Conservation (phyloP, 2,113 vertebrate species). For the Rynchops niger region DNA sequence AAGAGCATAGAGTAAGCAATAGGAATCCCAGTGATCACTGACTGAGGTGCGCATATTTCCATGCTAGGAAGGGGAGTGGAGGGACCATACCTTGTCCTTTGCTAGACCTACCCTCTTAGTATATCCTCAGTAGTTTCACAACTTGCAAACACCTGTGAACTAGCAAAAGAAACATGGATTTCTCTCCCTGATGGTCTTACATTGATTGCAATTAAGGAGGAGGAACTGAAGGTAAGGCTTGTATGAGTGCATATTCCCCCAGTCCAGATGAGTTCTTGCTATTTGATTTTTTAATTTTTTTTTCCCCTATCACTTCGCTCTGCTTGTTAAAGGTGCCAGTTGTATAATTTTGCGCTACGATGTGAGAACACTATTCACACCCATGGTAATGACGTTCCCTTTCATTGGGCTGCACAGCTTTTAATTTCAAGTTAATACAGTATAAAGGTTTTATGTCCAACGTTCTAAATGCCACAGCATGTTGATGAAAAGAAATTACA, state of each 20-base stretch:
- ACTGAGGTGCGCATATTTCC: neutral
- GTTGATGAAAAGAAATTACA: constrained; percentile 73
- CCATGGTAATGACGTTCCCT: neutral
- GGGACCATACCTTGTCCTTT: neutral
- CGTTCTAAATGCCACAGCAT: constrained; percentile 43
- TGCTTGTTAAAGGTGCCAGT: neutral
- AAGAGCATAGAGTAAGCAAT: neutral
- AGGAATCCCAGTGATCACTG: neutral
- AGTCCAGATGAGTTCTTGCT: constrained; percentile 13
- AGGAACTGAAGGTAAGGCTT: neutral
- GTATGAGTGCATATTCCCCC: neutral
- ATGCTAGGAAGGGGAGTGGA: neutral
- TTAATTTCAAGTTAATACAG: constrained; percentile 71
- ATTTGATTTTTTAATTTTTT: neutral
- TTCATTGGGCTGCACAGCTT: constrained; percentile 37
- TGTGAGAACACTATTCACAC: neutral
- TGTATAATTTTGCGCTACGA: neutral
- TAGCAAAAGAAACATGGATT: neutral
- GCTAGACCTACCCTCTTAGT: neutral
- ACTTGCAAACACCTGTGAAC: neutral
- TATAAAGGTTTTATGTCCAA: constrained; percentile 19
- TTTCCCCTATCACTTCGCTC: neutral
- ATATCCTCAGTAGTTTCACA: neutral
- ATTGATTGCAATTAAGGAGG: constrained; percentile 20
- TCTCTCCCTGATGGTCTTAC: constrained; percentile 14